Base-by-base conservation (phyloP, 2,113 vertebrate species). In the Seriola aureovittata region DNA sequence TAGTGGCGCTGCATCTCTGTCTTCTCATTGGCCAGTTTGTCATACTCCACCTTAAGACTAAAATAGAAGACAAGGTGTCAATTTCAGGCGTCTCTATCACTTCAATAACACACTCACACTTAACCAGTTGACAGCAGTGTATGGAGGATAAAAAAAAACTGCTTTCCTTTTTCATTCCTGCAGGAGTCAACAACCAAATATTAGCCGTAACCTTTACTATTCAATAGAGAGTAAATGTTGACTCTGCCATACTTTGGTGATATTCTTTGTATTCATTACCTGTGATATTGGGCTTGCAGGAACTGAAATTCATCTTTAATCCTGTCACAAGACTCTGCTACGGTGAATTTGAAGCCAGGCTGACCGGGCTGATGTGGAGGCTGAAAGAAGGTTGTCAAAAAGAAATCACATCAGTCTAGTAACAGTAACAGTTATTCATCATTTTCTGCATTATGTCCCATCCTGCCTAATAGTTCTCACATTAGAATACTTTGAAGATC, bases 1-100 rank as follows among this genome's bases (percentile, higher is more conserved):
- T 99, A 99, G 95, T 99, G 97, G 92, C 97, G 97, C 95, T 99
- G 97, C 97, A 99, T 99, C 94, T 99, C 97, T 0, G 97, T 98
- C 95, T 99, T 99, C 95, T 99, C 97, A 93, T 97, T 99, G 64
- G 97, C 97, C 92, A 99, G 96, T 89, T 99, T 99, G 93, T 99
- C 97, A 84, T 97, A 98, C 92, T 99, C 97, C 96, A 99, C 97
- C 96, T 99, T 97, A 82, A 96, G 95, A 94, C 96, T 96, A 89
- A 85, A 95, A 91, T 78, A 92, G 87, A 89, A 94, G 82, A 90
- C 86, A 91, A 82, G 84, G 93, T 93, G 89, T 93, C 83, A 93
- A 86, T 89, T 89, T 84, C 89, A 85, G 83, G 62, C 78, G 4
- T 90, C 71, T 85, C 59, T 50, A 71, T 68, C 84, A 71, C 87